These are phyloP conservation scores for Craterocephalus amniculus DNA, from an alignment of 2,797 vertebrate genomes.

Conservation along the genomic window DNA sequence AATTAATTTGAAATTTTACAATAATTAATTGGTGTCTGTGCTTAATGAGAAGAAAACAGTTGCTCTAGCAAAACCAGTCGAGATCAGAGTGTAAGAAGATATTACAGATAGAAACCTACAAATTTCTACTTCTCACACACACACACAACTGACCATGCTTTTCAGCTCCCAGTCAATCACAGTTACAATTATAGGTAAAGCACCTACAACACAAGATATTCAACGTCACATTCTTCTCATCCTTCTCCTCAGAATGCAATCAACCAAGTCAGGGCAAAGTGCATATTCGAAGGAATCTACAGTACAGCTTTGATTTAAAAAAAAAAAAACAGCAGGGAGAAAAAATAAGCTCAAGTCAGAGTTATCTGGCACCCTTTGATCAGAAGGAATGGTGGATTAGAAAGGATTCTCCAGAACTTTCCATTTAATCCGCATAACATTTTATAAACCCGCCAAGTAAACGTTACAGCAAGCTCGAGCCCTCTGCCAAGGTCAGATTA, in stretches of 20 bases:
- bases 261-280: conserved; percentile 52
- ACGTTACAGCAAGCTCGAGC: conserved; percentile 51
- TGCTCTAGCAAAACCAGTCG: conserved; percentile 46
- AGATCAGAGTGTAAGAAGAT: conserved; percentile 27
- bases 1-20: conserved; percentile 11
- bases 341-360: conserved; percentile 62
- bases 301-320: conserved; percentile 27
- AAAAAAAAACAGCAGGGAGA: conserved; percentile 24
- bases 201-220: conserved; percentile 49
- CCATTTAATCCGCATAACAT: conserved; percentile 69
- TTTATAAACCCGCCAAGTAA: conserved; percentile 66
- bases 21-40: conserved; percentile 37
- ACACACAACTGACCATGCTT: conserved; percentile 31
- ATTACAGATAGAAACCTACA: conserved; percentile 51
- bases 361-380: conserved; percentile 77
- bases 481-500: conserved; percentile 65
- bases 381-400: conserved; percentile 75
- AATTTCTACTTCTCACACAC: conserved; percentile 38
- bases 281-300: conserved; percentile 59
- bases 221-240: conserved; percentile 52
- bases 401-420: conserved; percentile 74
- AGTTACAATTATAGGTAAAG: conserved; percentile 31
- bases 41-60: conserved; percentile 46
- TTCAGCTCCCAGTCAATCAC: conserved; percentile 69
- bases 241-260: conserved; percentile 45